Percentiles rank a stretch among this genome's conserved stretches.
Conservation (phyloP, 2,113 vertebrate genomes). For the Trichechus manatus region DNA sequence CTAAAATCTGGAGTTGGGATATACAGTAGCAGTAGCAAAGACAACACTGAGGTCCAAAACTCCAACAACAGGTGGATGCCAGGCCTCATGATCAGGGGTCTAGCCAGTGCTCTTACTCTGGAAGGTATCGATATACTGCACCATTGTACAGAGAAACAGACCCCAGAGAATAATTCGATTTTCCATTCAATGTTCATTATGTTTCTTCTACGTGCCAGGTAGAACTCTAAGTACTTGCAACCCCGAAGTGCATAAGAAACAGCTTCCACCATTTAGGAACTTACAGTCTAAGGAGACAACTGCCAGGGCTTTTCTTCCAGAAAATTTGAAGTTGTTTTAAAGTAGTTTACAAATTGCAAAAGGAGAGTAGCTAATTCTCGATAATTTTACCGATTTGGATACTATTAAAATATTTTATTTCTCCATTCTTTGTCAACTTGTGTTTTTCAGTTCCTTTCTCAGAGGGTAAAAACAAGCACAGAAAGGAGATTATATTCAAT, state of each 20-base stretch:
- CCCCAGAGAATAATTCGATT: accelerated
- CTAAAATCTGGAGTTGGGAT: no score
- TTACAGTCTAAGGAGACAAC: no score
- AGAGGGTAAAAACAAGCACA: background rate
- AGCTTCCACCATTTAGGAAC: background rate
- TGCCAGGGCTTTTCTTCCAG: background rate
- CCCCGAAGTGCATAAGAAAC: no score
- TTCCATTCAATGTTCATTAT: accelerated
- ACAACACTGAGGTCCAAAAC: background rate
- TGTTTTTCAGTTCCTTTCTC: background rate
- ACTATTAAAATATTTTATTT: background rate
- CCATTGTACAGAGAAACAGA: background rate
- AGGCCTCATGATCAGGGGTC: no score
- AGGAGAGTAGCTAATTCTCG: background rate
- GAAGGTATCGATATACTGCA: no score
- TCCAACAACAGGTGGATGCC: background rate
- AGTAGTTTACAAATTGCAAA: background rate
- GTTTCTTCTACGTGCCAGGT: accelerated
- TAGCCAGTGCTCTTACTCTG: background rate
- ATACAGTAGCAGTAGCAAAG: accelerated
- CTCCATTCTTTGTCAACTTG: background rate
- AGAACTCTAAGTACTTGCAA: accelerated
- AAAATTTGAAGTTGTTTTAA: background rate
- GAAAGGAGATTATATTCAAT: background rate
- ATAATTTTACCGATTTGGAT: background rate